Base-by-base conservation (phyloP, 64 coral and sea anemone species). In the Pocillopora damicornis region DNA sequence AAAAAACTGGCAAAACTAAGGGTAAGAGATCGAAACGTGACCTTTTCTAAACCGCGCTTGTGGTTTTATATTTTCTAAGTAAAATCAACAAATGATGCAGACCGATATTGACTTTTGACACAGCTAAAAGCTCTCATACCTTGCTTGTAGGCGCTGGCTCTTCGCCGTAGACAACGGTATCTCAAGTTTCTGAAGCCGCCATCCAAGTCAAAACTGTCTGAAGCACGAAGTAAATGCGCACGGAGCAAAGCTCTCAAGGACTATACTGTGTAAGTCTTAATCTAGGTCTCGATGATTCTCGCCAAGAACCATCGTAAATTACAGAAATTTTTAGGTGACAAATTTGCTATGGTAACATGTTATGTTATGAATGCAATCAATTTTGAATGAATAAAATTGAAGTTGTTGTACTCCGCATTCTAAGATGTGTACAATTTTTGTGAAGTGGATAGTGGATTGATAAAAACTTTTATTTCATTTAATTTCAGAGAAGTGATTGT, bases 181-280 rank as follows among this genome's bases (percentile, higher is more conserved):
- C 68, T 91, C 20, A 91, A 87, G 75, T 91, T 87, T 36, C 63
- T 91, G 11, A 86, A 87, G 26, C 90, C 90, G 45, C 83, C 80
- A 22, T 42, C 76, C 10, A 73, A 87, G 16, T 64, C 60, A 2
- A 17, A 65, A 20, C 16, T 91, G 15, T 68, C 51, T 22, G 90
- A 91, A 64, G 45, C 64, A 8, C 57, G 65, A 16, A 51, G 79
- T 16, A 91, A 79, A 35, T 64, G 35, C 58, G 20, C 58, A 5
- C 64, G 26, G 37, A 85, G 22, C 63, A 25, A 25, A 71, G 81
- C 65, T 23, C 11, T 85, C 22, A 57, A 63, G 81, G 72, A 85
- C 64, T 85, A 72, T 38, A 15, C 42, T 51, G 38, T 85, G 81
- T 85, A 72, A 71, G 77, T 66, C n/a, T 20, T 20, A 22, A 18